Conservation (phyloP, 2,888 invertebrate genomes). For the Mimachlamys varia region DNA sequence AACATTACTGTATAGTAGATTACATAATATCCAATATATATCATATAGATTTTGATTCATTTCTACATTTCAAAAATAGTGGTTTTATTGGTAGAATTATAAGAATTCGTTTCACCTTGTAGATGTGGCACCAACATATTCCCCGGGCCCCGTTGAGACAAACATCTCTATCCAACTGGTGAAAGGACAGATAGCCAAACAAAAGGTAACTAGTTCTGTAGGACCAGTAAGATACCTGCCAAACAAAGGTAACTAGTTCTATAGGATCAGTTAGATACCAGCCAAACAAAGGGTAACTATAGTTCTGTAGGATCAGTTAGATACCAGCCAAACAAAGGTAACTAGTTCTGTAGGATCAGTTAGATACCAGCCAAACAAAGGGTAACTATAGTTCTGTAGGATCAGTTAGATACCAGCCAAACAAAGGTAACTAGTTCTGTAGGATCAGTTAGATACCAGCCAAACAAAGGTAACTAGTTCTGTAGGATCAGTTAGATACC, state of each 20-base stretch:
- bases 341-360: not conserved
- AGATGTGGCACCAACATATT: not conserved
- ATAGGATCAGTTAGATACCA: too few species aligned
- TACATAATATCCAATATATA: too few species aligned
- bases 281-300: slow-evolving; percentile 49
- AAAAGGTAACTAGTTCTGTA: slow-evolving; percentile 39
- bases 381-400: slow-evolving; percentile 12
- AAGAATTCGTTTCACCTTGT: not conserved
- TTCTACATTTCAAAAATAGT: too few species aligned
- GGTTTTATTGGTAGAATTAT: not conserved
- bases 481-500: too few species aligned
- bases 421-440: slow-evolving; percentile 39
- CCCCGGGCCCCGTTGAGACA: not conserved
- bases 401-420: slow-evolving; percentile 43
- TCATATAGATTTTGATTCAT: too few species aligned
- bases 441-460: slow-evolving; percentile 34
- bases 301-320: too few species aligned
- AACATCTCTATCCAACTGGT: slow-evolving; percentile 49
- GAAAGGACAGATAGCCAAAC: slow-evolving; percentile 54
- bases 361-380: slow-evolving; percentile 49
- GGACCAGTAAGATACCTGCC: too few species aligned
- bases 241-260: slow-evolving; percentile 36
- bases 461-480: slow-evolving; percentile 43
- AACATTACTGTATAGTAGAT: too few species aligned
- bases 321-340: slow-evolving; percentile 51